Evolutionary conservation across 2,888 invertebrate genomes (phyloP), one percentile per base, ranked within the genome.

Genomic region (Monoplex corrugatus): DNA sequence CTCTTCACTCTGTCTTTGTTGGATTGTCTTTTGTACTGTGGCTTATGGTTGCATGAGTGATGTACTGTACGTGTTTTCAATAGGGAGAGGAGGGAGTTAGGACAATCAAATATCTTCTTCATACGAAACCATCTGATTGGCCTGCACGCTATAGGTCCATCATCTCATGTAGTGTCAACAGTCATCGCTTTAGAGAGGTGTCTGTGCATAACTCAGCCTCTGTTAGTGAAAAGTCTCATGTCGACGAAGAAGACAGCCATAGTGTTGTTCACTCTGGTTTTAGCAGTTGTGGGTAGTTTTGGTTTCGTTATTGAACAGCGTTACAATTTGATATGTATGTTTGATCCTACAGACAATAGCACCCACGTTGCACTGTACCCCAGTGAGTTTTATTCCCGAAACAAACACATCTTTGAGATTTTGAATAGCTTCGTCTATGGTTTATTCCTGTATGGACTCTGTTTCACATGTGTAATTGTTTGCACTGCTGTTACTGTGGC

Each of bases 201-300:
- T 45, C 32, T 82, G 44, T 82, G 82, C 35, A 19, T 82, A 44
- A 82, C 19, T 13, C 32, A 32, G 45, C 82, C 82, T 45, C 82
- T 82, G n/a, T n/a, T 44, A 13, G 44, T 32, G 44, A 82, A 45
- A 10, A 45, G 44, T 44, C 38, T 82, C 6, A 8, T 82, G 45
- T 45, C 44, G n/a, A 82, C 82, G 16, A 82, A 16, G 82, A 82
- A 44, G 44, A 82, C 82, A 2, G 82, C 40, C 32, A 45, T 82
- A 13, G 32, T n/a, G n/a, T 0, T 82, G 44, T 44, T 38, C 40
- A 19, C 32, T 16, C 32, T 44, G 82, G 45, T 82, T 10, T 6
- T 82, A 32, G 3, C 32, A 6, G 32, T 82, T 45, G 45, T 45
- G 38, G 82, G 82, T 13, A n/a, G 44, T 3, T 3, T 1, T 8